Conservation (phyloP, 2,797 vertebrate species). For the Pyrocephalus nanus region DNA sequence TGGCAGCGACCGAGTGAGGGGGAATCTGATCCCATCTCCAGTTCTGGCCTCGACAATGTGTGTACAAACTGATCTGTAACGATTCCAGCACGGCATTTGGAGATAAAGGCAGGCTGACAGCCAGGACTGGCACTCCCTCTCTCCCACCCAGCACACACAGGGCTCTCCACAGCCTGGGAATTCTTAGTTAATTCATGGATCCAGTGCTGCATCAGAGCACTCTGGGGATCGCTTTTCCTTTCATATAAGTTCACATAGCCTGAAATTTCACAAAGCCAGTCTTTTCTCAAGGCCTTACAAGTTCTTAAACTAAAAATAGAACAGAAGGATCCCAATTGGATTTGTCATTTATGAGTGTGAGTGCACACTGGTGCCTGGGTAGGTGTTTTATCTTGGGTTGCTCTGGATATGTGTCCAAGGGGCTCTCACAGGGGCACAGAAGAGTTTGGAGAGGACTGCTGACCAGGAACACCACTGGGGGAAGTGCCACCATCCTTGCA, state of each 20-base stretch:
- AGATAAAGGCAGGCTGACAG: background rate
- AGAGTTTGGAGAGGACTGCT: background rate
- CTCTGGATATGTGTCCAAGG: fast-evolving
- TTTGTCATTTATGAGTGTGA: background rate
- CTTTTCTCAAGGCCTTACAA: background rate
- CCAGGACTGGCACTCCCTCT: background rate
- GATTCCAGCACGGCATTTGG: background rate
- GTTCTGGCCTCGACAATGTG: background rate
- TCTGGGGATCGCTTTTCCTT: background rate
- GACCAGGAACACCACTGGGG: background rate
- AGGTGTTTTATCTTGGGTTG: background rate
- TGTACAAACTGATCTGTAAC: background rate
- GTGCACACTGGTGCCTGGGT: fast-evolving
- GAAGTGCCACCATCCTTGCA: background rate
- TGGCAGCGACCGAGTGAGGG: background rate
- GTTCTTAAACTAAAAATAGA: background rate
- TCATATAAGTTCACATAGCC: fast-evolving
- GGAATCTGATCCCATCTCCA: background rate
- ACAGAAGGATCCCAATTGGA: background rate
- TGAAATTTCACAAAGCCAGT: background rate
- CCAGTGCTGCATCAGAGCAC: background rate
- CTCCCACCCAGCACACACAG: too few relatives aligned
- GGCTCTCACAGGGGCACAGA: fast-evolving
- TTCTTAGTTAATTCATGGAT: background rate
- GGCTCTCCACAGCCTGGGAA: fast-evolving